Evolutionary conservation across 2,797 vertebrate species (phyloP), one percentile per base, ranked within the genome.

Genomic region (Apogon hyalosoma): DNA sequence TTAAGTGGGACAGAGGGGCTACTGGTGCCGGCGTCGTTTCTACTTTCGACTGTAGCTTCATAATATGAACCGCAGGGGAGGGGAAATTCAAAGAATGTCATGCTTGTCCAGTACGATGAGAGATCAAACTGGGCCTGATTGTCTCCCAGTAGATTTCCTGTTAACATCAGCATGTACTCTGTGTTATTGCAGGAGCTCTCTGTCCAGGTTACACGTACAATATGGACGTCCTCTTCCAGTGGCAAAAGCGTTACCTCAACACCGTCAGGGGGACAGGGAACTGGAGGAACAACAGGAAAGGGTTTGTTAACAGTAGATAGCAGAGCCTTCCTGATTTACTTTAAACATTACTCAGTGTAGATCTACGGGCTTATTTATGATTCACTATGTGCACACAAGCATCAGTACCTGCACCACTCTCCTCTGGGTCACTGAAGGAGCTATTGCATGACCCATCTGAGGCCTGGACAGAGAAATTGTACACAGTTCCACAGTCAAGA

Each of bases 1-100:
- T 1, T 79, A 41, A 92, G 31, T 2, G 85, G 39, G 2, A 1
- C 48, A 3, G 93, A 93, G 5, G 78, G 77, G 0, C 6, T 6
- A 14, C 95, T 91, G 53, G 14, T 48, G 7, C 90, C 92, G 2
- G 77, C 92, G 7, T 9, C 11, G 11, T 88, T 94, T 62, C 86
- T 91, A 56, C 93, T 91, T 49, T 77, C 61, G 68, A 95, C 82
- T 8, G 84, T 91, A 6, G 91, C 90, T 1, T 5, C 42, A 40
- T 91, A 95, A 19, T 73, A 63, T 0, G 94, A 94, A 47, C 93
- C 73, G 63, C 95, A 95, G 28, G 92, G 88, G 10, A 95, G 73
- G 14, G 92, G 93, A 13, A 94, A 83, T 75, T 94, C 94, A 66
- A 92, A 95, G 79, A 64, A 90, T 0, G 69, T 86, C 28, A 1